These are phyloP conservation scores for Calephelis virginiensis DNA, from an alignment of 1,140 invertebrate genomes.

Conservation along the genomic window DNA sequence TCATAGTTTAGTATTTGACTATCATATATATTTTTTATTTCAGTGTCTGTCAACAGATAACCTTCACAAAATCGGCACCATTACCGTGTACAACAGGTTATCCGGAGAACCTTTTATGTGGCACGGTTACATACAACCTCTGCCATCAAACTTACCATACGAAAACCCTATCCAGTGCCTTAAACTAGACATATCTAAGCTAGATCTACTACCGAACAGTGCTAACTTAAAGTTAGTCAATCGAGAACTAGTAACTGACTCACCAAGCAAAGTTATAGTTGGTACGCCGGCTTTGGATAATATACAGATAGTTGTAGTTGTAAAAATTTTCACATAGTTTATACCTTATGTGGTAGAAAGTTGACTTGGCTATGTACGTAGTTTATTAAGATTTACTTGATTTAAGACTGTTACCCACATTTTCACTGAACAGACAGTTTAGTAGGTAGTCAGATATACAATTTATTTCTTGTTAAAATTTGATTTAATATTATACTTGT, in stretches of 20 bases:
- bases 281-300: conserved; percentile 46
- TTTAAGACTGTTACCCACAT: no score
- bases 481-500: no score
- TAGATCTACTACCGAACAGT: conserved; percentile 56
- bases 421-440: no score
- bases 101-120: conserved; percentile 53
- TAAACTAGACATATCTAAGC: conserved; percentile 40
- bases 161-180: conserved; percentile 34
- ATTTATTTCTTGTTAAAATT: no score
- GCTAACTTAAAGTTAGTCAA: conserved; percentile 50
- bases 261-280: conserved; percentile 44
- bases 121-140: conserved; percentile 43
- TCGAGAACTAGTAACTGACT: conserved; percentile 39
- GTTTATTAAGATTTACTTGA: no score
- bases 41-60: conserved; percentile 44
- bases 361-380: no score
- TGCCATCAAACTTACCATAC: conserved; percentile 34
- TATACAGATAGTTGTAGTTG: conserved; percentile 48
- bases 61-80: conserved; percentile 32
- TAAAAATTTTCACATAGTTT: conserved; percentile 31
- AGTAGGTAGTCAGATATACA: no score
- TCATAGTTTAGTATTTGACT: background rate
- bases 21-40: conserved; percentile 24
- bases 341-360: no score
- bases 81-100: conserved; percentile 57